Conservation (phyloP, 2,797 vertebrate species). For the Schizothorax lantsangensis region DNA sequence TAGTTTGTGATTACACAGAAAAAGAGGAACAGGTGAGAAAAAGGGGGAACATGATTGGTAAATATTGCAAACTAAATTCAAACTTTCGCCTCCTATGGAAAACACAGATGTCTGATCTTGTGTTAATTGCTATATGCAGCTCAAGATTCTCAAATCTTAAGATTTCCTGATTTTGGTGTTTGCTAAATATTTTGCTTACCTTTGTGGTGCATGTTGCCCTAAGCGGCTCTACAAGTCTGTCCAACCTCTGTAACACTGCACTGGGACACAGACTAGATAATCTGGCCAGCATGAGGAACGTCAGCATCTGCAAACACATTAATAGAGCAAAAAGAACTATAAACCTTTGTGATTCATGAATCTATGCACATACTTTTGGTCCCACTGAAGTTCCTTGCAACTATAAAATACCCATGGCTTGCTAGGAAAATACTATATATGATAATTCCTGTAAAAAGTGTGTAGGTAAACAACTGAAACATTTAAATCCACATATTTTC, state of each 20-base stretch:
- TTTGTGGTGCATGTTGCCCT: slow-evolving; percentile 98
- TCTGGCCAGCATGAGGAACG: slow-evolving; percentile 90
- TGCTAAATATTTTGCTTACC: slow-evolving; percentile 71
- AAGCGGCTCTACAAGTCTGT: slow-evolving; percentile 94
- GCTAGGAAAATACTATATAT: background rate
- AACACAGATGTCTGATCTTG: background rate
- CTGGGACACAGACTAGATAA: slow-evolving; percentile 90
- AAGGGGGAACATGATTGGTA: background rate
- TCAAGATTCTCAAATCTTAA: no score
- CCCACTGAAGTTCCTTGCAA: background rate
- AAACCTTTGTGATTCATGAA: background rate
- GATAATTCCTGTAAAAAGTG: background rate
- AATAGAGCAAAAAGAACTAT: background rate
- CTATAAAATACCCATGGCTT: background rate
- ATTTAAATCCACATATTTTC: background rate
- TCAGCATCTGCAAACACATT: slow-evolving; percentile 82
- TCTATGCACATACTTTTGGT: background rate
- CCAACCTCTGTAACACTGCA: slow-evolving; percentile 94
- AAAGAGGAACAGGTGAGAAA: background rate
- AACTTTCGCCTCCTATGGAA: background rate
- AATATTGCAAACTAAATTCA: background rate
- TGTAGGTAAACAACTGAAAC: slow-evolving; percentile 19
- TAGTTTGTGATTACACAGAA: background rate
- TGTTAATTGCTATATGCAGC: no score
- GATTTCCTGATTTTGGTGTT: background rate